A percentile compares a stretch with the other conserved stretches of the same genome.
Evolutionary conservation across 2,113 vertebrate genomes (phyloP).

Genomic region (Mobula hypostoma): DNA sequence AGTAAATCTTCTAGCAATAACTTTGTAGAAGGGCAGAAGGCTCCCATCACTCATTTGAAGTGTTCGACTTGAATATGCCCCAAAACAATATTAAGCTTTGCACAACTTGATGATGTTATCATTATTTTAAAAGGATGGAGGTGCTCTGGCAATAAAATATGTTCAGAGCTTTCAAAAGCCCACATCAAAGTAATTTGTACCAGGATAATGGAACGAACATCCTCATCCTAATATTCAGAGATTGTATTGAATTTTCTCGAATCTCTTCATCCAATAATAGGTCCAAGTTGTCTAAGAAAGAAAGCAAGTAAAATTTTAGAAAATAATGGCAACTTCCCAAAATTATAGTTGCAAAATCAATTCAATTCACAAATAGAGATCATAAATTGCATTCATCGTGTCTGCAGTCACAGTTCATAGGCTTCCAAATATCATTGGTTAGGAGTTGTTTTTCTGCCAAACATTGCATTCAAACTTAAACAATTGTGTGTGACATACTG

Average conservation of each 20-base stretch:
- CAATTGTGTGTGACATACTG: background rate
- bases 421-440: background rate
- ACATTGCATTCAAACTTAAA: background rate
- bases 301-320: background rate
- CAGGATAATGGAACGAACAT: background rate
- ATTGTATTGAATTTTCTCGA: background rate
- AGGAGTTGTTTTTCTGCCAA: background rate
- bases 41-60: background rate
- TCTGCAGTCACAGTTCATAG: too few species aligned
- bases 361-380: background rate
- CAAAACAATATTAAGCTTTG: background rate
- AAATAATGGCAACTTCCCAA: background rate
- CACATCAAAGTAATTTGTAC: background rate
- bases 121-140: background rate
- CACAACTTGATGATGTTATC: background rate
- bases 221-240: background rate
- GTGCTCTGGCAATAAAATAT: background rate
- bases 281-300: background rate
- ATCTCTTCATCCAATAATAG: background rate
- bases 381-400: background rate
- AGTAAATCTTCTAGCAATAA: background rate
- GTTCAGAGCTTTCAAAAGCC: background rate
- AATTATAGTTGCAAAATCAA: background rate
- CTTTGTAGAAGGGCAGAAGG: background rate
- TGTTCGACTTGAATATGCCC: background rate